Evolutionary conservation across 1,140 invertebrate species (phyloP), one percentile per base, ranked within the genome.

Genomic region (Bacillus rossius): DNA sequence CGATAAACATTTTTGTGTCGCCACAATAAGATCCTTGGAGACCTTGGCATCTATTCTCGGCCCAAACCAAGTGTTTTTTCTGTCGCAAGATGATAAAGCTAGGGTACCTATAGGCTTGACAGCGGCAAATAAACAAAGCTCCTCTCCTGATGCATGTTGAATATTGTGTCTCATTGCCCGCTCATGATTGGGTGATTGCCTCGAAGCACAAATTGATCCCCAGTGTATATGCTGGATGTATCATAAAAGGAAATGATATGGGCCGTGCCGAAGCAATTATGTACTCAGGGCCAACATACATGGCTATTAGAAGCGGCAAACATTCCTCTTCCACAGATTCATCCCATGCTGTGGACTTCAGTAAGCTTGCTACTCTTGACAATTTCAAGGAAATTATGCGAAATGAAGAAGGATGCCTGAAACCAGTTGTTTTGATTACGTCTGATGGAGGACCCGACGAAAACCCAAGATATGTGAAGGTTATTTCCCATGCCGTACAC

Each of bases 181-280:
- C 76, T 65, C 73, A 77, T 67, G 75, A 78, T 61, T 78, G 66
- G 61, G 69, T 74, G 10, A 64, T 75, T 61, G 74, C 68, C 37
- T 37, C 55, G 22, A 40, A 43, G 16, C 73, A 75, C 59, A 73
- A 74, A 58, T 34, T 74, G 8, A 73, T 73, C 52, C 70, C 70
- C 8, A 62, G 57, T 20, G 70, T 73, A 8, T 72, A 73, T 64
- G 67, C 73, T 51, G 65, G 56, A 19, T 65, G 65, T 37, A 45
- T 58, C 14, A 66, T 72, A 41, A 60, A 65, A 55, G 40, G 34
- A n/a, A 61, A 69, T 65, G 58, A 57, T 8, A 57, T 69, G 34
- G 68, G 66, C 55, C 59, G 68, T 29, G 37, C 61, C 22, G 59
- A 72, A 69, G 64, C 64, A 54, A 61, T 71, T 42, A 57, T 61